Evolutionary conservation across 1,140 invertebrate genomes (phyloP).

Genomic region (Holotrichia oblita): DNA sequence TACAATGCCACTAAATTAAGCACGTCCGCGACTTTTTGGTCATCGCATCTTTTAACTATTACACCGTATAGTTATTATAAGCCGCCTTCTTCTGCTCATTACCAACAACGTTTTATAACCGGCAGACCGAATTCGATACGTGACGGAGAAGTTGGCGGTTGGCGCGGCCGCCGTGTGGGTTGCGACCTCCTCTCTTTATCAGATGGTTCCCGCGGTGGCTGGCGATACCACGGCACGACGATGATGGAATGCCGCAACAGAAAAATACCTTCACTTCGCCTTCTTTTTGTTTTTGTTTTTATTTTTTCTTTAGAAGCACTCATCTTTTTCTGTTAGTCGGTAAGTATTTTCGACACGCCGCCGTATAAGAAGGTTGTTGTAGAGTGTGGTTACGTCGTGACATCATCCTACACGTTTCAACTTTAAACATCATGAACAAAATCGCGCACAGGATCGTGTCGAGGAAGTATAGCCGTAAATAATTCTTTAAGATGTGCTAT

Average conservation of each 20-base stretch:
- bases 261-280: neutral
- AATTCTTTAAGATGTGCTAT: neutral
- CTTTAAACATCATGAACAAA: neutral
- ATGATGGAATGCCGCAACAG: conserved; percentile 30
- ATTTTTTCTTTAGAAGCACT: neutral
- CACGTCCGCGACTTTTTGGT: neutral
- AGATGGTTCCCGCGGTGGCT: conserved; percentile 33
- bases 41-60: neutral
- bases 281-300: neutral
- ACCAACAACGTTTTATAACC: conserved; percentile 14
- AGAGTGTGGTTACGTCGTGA: neutral
- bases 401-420: conserved; percentile 7
- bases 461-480: conserved; percentile 12
- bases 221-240: conserved; percentile 11
- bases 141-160: neutral
- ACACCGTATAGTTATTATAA: neutral
- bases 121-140: conserved; percentile 17
- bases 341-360: neutral
- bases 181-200: conserved; percentile 33
- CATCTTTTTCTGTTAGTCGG: neutral
- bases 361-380: conserved; percentile 5
- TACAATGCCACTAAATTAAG: neutral
- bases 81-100: neutral
- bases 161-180: conserved; percentile 18
- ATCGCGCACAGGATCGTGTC: conserved; percentile 10